Conservation (phyloP, 2,113 vertebrate species). For the Plotosus lineatus region DNA sequence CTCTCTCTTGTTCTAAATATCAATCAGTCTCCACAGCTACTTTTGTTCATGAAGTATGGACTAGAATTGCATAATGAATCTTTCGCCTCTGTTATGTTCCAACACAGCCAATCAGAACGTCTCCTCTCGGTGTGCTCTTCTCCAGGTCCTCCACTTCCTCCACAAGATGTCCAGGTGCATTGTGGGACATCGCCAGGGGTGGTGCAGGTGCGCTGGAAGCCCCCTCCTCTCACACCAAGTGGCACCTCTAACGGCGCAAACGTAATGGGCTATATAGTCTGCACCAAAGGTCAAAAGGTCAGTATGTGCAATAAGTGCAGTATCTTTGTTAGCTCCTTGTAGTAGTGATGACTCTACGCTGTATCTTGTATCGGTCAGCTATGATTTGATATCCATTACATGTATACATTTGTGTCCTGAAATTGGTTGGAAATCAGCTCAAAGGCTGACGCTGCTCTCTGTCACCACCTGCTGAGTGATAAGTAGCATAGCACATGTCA, state of each 20-base stretch:
- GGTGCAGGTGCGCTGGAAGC: slow-evolving; percentile 88
- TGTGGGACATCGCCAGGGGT: slow-evolving; percentile 78
- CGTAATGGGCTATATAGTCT: slow-evolving; percentile 91
- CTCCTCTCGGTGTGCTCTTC: slow-evolving; percentile 21
- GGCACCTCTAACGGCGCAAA: slow-evolving; percentile 93
- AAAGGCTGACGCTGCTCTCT: slow-evolving; percentile 30
- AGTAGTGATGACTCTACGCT: neutral
- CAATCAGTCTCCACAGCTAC: neutral
- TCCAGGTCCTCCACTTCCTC: slow-evolving; percentile 88
- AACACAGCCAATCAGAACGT: neutral
- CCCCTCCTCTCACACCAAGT: slow-evolving; percentile 79
- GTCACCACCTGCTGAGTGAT: slow-evolving; percentile 66
- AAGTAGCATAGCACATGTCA: neutral
- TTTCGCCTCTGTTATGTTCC: neutral
- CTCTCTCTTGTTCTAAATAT: neutral
- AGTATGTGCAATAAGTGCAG: neutral
- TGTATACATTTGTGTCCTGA: neutral
- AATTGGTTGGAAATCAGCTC: neutral
- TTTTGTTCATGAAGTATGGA: neutral
- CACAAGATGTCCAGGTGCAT: slow-evolving; percentile 86
- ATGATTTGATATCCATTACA: neutral
- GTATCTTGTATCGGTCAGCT: neutral
- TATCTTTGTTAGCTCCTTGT: neutral
- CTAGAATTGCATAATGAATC: neutral
- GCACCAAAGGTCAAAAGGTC: slow-evolving; percentile 92